These are phyloP conservation scores for Heliconius ethilla DNA, from an alignment of 2,888 invertebrate species.

Conservation along the genomic window DNA sequence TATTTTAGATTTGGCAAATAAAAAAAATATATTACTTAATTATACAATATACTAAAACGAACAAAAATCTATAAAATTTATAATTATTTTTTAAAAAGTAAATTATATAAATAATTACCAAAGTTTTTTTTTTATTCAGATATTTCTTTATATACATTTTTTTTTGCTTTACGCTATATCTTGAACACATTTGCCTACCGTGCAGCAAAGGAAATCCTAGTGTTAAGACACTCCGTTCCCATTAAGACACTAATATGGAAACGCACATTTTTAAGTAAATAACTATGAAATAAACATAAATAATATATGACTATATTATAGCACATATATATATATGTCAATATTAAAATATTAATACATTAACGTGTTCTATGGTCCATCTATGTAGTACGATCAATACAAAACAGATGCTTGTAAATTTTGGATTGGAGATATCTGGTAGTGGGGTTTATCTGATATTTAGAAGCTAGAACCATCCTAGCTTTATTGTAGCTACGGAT, in stretches of 20 bases:
- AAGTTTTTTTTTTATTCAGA: no score
- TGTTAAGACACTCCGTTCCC: no score
- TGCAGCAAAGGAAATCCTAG: no score
- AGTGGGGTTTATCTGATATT: background rate
- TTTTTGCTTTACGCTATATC: no score
- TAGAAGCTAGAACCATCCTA: background rate
- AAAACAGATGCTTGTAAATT: background rate
- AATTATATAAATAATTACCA: no score
- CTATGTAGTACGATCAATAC: constrained; percentile 5
- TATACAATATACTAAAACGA: no score
- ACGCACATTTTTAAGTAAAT: background rate
- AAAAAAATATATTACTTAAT: background rate
- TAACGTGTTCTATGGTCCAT: background rate
- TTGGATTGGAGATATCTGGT: background rate
- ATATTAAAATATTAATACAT: background rate
- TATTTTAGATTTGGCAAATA: background rate
- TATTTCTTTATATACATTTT: no score
- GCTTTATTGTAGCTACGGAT: background rate
- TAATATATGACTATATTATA: background rate
- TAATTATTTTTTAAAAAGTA: no score
- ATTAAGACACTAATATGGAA: no score
- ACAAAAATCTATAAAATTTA: no score
- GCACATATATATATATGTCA: no score
- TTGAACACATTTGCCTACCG: no score
- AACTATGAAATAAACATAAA: background rate